These are phyloP conservation scores for Grammomys surdaster DNA, from an alignment of 2,113 vertebrate genomes.

Conservation along the genomic window DNA sequence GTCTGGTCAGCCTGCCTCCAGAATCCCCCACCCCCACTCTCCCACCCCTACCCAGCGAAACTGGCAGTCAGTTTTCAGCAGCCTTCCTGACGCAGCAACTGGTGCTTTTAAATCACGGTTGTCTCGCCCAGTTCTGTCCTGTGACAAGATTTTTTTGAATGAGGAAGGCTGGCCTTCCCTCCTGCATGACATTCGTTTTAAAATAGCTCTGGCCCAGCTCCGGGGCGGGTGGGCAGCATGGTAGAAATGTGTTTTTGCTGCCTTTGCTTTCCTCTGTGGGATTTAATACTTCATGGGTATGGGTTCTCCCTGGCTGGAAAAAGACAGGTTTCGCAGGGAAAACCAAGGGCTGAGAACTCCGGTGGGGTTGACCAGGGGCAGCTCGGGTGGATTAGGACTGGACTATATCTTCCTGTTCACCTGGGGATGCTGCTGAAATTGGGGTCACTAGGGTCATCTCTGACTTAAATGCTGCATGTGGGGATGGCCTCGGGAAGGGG, in stretches of 20 bases:
- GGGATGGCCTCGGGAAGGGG: neutral
- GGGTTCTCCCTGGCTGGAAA: slow-evolving; percentile 17
- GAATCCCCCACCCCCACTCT: neutral
- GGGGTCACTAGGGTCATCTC: rapidly evolving
- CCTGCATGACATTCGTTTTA: slow-evolving; percentile 19
- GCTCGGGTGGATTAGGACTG: neutral
- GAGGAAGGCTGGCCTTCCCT: neutral
- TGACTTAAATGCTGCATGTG: neutral
- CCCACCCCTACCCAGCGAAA: slow-evolving; percentile 22
- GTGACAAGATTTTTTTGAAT: slow-evolving; percentile 66
- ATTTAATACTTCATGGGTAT: neutral
- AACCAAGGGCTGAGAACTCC: neutral
- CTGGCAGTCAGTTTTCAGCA: slow-evolving; percentile 65
- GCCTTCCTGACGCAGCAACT: slow-evolving; percentile 84
- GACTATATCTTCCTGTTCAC: neutral
- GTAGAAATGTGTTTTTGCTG: slow-evolving; percentile 48
- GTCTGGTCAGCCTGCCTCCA: slow-evolving; percentile 82
- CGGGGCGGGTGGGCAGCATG: slow-evolving; percentile 10
- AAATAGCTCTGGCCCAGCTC: slow-evolving; percentile 55
- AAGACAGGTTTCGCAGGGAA: neutral
- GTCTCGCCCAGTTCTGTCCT: slow-evolving; percentile 70
- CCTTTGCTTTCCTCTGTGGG: neutral
- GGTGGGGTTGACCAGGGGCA: rapidly evolving
- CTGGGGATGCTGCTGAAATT: neutral
- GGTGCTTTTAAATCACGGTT: slow-evolving; percentile 82